Base-by-base conservation (phyloP, 2,888 invertebrate genomes). In the Eilema caniola region DNA sequence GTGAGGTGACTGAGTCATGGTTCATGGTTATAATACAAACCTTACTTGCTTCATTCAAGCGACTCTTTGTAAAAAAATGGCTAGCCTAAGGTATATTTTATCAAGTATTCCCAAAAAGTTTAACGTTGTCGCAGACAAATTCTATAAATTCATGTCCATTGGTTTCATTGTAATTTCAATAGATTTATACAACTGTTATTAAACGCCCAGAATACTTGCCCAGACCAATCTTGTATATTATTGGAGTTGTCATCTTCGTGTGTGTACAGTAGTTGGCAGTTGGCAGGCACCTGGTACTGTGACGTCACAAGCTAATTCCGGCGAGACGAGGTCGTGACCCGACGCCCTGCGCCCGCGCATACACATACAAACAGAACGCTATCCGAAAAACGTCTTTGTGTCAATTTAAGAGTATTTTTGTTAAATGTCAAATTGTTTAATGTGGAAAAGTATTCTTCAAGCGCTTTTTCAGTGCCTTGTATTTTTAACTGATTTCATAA, bases 311-410 rank as follows among this genome's bases (percentile, higher is more conserved):
- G 89, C 93, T 94, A 94, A 93, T 90, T 94, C 89, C 77, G 92
- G 86, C 88, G 86, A 79, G 85, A 83, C 91, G 94, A 93, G 94
- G 93, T 94, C 93, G 86, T 93, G 94, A 94, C 94, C 93, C 88
- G 90, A 81, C 90, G 91, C 89, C 89, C 91, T 88, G 89, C 86
- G 88, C 86, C 76, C 84, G 84, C 87, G 81, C 85, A 81, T 77
- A 68, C 78, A 77, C 72, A 62, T 24, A 62, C 56, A 60, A 53
- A 69, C 69, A 31, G 24, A 65, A 53, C 41, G 14, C 24, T 63
- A 41, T 31, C 12, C 33, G 37, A 57, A 47, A 63, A 47, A 69
- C 31, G 53, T 33, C 47, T 57, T 69, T n/a, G 20, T 23, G 25
- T 25, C 65, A 69, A 20, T 61, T 61, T 31, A 20, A 28, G 60